Base-by-base conservation (phyloP, 2,797 vertebrate species). In the Nannoperca australis region DNA sequence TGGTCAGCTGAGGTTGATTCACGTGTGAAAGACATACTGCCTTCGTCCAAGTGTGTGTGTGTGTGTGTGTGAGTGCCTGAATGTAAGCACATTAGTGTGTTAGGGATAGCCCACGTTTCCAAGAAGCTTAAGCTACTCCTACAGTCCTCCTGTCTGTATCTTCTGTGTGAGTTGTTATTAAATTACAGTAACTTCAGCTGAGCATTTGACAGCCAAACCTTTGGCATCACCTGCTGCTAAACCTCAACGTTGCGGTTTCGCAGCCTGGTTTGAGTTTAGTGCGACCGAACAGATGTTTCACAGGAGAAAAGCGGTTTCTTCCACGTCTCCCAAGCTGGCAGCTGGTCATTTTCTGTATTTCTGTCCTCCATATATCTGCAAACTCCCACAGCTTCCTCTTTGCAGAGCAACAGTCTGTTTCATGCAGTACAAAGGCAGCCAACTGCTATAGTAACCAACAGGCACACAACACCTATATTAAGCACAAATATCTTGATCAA, bases 181-280 rank as follows among this genome's bases (percentile, higher is more conserved):
- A 53, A 73, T 78, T 70, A 51, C 66, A 73, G 56, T 42, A 34
- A 27, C 42, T 36, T 74, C 53, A 71, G 68, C 73, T 6, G 68
- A 75, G 50, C 50, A 32, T 32, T 20, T 10, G 7, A 30, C 22
- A 44, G 44, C 50, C 64, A 45, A 51, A 51, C 61, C 11, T 4
- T 38, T 68, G 12, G 58, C 27, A 18, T 83, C 81, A 73, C 70
- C 84, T 88, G 86, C 75, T 79, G 73, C 81, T 79, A 2, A 58
- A 76, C 59, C 6, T 64, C 78, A 78, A 30, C 58, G 0, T 32
- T 0, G 69, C 0, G 1, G 47, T 67, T 78, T 70, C 66, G 38
- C 44, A 9, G 44, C 38, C 61, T 45, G 38, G 50, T 38, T 20
- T 58, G 2, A 51, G 70, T 82, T 74, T 15, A 54, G 12, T 22